Base-by-base conservation (phyloP, 2,797 vertebrate species). In the Chiroxiphia lanceolata region DNA sequence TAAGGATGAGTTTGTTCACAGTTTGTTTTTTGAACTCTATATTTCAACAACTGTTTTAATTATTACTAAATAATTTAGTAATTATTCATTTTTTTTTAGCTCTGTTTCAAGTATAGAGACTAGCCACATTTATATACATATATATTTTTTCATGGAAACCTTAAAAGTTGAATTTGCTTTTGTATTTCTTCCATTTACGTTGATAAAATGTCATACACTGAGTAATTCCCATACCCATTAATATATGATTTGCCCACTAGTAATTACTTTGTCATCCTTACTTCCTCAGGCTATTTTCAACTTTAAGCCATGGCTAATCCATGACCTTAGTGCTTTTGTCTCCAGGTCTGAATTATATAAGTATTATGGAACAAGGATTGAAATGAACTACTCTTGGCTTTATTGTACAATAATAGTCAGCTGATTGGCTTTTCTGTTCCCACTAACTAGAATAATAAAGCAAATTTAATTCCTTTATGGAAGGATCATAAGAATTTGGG, bases 241-340 rank as follows among this genome's bases (percentile, higher is more conserved):
- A 96, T 93, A 90, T 94, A 96, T 93, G 91, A 97, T 97, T 96
- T 97, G 91, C 91, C 61, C 92, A 84, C 33, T 93, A 69, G 60
- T 97, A 94, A 96, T 98, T 96, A 96, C 89, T 97, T 97, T 96
- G 96, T 97, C 95, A 97, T 92, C 91, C 95, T 97, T 97, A 95
- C 93, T 98, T 98, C 94, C 96, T 96, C 96, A 94, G 96, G 89
- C 93, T 97, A 93, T 97, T 98, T 98, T 96, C 96, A 95, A 87
- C 95, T 94, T 97, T 97, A 98, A 98, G 93, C 96, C 97, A 97
- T 85, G 89, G 95, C 96, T 98, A 98, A 98, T 98, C 95, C 94
- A 85, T 69, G 91, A 96, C 94, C 95, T 42, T 81, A 86, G 67
- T 74, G 70, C 87, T 92, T 95, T 94, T 91, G 87, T 93, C 65